These are phyloP conservation scores for Mylabris phalerata DNA, from an alignment of 1,140 invertebrate species.

Conservation along the genomic window DNA sequence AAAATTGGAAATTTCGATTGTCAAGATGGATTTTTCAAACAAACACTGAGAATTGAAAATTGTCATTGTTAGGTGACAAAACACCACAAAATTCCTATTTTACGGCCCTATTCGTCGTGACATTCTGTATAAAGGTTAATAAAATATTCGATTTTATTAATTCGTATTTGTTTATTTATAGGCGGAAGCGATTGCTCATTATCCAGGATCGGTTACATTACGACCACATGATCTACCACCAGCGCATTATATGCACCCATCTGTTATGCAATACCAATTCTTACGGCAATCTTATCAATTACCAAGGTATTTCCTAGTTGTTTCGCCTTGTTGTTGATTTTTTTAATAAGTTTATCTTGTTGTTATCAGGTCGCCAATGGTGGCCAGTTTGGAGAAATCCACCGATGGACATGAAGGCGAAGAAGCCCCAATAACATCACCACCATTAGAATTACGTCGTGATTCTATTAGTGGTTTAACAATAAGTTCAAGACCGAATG, in stretches of 20 bases:
- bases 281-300: constrained; percentile 46
- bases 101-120: no score
- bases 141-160: no score
- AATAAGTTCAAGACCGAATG: constrained; percentile 28
- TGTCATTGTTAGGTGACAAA: no score
- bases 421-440: constrained; percentile 50
- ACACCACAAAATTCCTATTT: no score
- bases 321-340: neutral
- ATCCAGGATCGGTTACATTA: constrained; percentile 36
- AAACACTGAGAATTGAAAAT: no score
- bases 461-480: constrained; percentile 35
- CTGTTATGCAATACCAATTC: constrained; percentile 54
- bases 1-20: no score
- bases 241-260: constrained; percentile 54
- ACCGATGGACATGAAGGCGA: constrained; percentile 47
- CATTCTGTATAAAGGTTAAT: no score
- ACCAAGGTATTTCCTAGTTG: constrained; percentile 34
- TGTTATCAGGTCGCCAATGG: constrained; percentile 42
- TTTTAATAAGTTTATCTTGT: neutral
- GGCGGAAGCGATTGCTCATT: constrained; percentile 53
- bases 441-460: constrained; percentile 64
- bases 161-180: constrained; percentile 37
- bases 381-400: constrained; percentile 42
- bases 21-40: no score
- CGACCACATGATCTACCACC: constrained; percentile 31